Evolutionary conservation across 2,113 vertebrate genomes (phyloP).

Genomic region (Lonchura striata): DNA sequence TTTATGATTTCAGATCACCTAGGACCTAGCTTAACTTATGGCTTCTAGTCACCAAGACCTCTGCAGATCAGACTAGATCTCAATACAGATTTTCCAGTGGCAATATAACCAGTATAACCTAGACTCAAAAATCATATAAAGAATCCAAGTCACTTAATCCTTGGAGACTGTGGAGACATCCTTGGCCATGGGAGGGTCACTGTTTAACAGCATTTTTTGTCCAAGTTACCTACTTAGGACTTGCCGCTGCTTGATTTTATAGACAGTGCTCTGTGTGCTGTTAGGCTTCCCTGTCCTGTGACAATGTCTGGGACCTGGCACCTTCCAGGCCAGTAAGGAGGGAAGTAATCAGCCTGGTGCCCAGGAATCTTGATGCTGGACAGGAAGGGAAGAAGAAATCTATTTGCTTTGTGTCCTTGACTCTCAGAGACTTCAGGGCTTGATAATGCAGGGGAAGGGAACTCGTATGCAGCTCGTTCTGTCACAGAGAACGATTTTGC

Average conservation of each 20-base stretch:
- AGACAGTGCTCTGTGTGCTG: not conserved
- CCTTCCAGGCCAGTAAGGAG: not conserved
- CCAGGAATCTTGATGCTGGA: not conserved
- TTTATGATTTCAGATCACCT: not conserved
- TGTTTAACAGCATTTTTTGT: not conserved
- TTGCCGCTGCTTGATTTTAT: not conserved
- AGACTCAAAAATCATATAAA: not conserved
- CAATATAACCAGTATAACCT: not conserved
- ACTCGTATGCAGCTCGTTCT: fast-evolving
- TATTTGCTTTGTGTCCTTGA: not conserved
- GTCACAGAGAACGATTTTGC: not conserved
- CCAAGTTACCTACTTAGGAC: not conserved
- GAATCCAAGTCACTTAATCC: not conserved
- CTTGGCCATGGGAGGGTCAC: not conserved
- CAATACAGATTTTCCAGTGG: not conserved
- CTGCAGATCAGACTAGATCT: not conserved
- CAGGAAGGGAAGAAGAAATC: not conserved
- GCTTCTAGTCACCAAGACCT: not conserved
- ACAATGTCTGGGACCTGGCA: not conserved
- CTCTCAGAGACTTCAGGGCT: not conserved
- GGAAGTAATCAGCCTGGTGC: not conserved
- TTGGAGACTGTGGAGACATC: fast-evolving
- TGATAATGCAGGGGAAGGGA: not conserved
- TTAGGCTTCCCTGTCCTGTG: not conserved
- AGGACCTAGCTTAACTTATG: not conserved